Evolutionary conservation across 1,140 invertebrate genomes (phyloP).

Genomic region (Drosophila albomicans): DNA sequence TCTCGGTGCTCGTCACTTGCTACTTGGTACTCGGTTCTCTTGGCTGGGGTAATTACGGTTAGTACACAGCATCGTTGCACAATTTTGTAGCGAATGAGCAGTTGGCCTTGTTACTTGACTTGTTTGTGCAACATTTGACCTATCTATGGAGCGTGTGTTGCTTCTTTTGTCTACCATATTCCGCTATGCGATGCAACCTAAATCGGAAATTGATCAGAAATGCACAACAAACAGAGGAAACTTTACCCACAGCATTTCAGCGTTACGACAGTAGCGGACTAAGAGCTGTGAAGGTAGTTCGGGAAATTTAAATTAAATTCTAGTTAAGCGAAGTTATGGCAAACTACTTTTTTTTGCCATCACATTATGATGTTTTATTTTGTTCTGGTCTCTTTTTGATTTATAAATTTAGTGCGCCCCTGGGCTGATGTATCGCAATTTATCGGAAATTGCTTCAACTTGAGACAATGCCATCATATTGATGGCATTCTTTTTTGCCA

Average conservation of each 20-base stretch:
- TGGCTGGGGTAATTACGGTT: conserved; percentile 48
- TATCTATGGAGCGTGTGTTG: conserved; percentile 3
- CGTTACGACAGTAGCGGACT: background rate
- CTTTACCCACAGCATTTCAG: background rate
- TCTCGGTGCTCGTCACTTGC: background rate
- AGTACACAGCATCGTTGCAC: conserved; percentile 21
- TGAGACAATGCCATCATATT: conserved; percentile 48
- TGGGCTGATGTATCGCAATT: conserved; percentile 17
- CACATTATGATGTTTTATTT: background rate
- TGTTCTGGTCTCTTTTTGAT: background rate
- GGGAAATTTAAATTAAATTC: background rate
- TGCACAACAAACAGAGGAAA: conserved; percentile 19
- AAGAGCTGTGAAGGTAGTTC: background rate
- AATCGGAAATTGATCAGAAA: conserved; percentile 65
- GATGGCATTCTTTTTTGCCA: conserved; percentile 33
- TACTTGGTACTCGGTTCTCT: conserved; percentile 15
- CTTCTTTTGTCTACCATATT: background rate
- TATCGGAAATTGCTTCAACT: conserved; percentile 44
- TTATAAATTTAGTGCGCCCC: conserved; percentile 22
- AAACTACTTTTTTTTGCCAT: background rate
- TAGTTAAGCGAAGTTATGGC: background rate
- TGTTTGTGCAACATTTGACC: conserved; percentile 47
- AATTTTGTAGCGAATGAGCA: conserved; percentile 28
- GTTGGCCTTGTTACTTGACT: conserved; percentile 35
- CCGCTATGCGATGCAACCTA: conserved; percentile 2